These are phyloP conservation scores for Stenodema calcarata DNA, from an alignment of 2,888 invertebrate genomes.

Conservation along the genomic window DNA sequence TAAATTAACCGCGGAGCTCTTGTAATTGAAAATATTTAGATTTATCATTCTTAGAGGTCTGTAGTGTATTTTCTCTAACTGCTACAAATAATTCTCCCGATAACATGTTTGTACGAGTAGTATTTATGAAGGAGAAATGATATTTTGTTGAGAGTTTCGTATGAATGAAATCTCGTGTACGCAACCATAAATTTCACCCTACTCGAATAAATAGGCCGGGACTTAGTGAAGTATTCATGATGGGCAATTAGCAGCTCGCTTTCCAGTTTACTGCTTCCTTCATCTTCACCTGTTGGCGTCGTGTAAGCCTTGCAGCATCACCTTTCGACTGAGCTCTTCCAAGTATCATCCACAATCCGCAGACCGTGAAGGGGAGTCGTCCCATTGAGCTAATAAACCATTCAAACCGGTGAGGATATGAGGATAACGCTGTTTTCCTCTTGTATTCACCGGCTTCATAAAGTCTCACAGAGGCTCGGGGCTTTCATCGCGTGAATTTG, in stretches of 20 bases:
- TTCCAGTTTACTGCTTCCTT: not conserved
- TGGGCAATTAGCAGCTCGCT: not conserved
- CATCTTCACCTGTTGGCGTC: not conserved
- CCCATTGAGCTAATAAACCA: not conserved
- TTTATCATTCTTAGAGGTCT: too few relatives aligned
- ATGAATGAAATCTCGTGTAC: too few relatives aligned
- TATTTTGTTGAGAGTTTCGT: too few relatives aligned
- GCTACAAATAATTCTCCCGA: too few relatives aligned
- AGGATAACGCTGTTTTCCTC: not conserved
- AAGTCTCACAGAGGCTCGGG: not conserved
- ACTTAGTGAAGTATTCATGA: not conserved
- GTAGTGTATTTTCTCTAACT: too few relatives aligned
- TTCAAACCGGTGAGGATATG: not conserved
- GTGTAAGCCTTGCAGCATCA: not conserved
- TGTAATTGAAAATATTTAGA: too few relatives aligned
- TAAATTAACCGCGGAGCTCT: too few relatives aligned
- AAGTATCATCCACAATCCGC: not conserved
- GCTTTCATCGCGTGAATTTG: not conserved
- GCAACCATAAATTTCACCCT: too few relatives aligned
- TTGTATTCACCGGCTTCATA: not conserved
- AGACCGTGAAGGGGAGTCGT: not conserved
- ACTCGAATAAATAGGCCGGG: too few relatives aligned
- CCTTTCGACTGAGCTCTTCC: not conserved
- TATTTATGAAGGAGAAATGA: too few relatives aligned
- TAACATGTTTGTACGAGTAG: too few relatives aligned